Evolutionary conservation across 2,797 vertebrate species (phyloP), one percentile per base, ranked within the genome.

Genomic region (Argya squamiceps): DNA sequence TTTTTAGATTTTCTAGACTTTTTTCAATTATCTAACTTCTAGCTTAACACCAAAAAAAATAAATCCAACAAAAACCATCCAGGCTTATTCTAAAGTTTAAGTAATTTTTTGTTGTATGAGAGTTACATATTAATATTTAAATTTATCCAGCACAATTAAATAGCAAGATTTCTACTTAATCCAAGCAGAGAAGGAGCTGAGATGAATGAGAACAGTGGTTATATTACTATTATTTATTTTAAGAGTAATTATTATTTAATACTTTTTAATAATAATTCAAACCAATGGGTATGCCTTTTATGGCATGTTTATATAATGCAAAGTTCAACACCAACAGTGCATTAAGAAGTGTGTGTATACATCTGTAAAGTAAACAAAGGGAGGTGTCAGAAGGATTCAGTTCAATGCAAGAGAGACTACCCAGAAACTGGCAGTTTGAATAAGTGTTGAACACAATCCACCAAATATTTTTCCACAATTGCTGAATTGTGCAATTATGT

Each of bases 31-130:
- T 46, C 73, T 50, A 71, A 52, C n/a, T 46, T 87, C 32, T 36
- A 34, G 6, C 4, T 64, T 56, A 44, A 39, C 29, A 41, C 10
- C 12, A 15, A 55, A 91, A 39, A 43, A 21, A 9, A 4, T 12
- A 19, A 41, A 37, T 5, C 47, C 47, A 5, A 13, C 7, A 16
- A 43, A 63, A 16, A 2, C 37, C 3, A 60, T 39, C 27, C 15
- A 84, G 10, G 29, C 4, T 75, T 62, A 58, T 46, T 89, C 10
- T 71, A 14, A 81, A 67, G 5, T 53, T 87, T 43, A 55, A 56
- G 11, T 4, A 2, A 4, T 11, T 36, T 50, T 52, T 74, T 67
- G 49, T 17, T 20, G 5, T 5, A 13, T 3, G 2, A 43, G 4
- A 23, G 7, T 56, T 60, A 34, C 5, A 52, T 56, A 67, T 9